Base-by-base conservation (phyloP, 2,888 invertebrate species). In the Yponomeuta evonymella region DNA sequence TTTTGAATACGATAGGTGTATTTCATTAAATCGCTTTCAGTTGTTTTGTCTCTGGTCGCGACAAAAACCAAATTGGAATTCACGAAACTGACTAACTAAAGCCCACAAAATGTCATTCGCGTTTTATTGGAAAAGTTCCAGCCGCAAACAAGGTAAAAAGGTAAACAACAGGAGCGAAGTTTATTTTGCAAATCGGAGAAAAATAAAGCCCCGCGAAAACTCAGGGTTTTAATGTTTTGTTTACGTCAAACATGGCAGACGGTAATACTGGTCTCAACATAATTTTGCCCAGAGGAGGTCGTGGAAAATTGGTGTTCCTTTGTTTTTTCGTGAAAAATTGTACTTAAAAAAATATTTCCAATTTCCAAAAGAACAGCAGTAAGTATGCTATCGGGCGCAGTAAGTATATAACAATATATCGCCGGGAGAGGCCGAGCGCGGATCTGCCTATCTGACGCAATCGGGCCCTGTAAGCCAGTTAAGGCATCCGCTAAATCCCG, bases 381-480 rank as follows among this genome's bases (percentile, higher is more conserved):
- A 30, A 12, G 29, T 11, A 65, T 30, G 29, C 23, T 81, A 80
- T 81, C 81, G 82, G 76, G 76, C 72, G 76, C 78, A 77, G 82
- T 5, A 33, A 33, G 33, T 84, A 81, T 82, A 84, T 85, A 82
- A 80, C 78, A 15, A 15, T 15, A 58, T 58, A 58, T 76, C 15
- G 68, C 51, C 78, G 77, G 74, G 73, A 75, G 77, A 81, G 82
- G 82, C 80, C 79, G 81, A 83, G 78, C 78, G 75, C 75, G 85
- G 85, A 83, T 87, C 86, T 85, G 82, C 85, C 80, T 87, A 88
- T 88, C 88, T 78, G 79, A 86, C 83, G 83, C 86, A 86, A 88
- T 88, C 85, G 83, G 79, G 79, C 80, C 79, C 82, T 77, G 80
- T 85, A 87, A 88, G 87, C 87, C 84, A 84, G 84, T 85, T 85